Evolutionary conservation across 1,140 invertebrate genomes (phyloP), one percentile per base, ranked within the genome.

Genomic region (Manduca sexta): DNA sequence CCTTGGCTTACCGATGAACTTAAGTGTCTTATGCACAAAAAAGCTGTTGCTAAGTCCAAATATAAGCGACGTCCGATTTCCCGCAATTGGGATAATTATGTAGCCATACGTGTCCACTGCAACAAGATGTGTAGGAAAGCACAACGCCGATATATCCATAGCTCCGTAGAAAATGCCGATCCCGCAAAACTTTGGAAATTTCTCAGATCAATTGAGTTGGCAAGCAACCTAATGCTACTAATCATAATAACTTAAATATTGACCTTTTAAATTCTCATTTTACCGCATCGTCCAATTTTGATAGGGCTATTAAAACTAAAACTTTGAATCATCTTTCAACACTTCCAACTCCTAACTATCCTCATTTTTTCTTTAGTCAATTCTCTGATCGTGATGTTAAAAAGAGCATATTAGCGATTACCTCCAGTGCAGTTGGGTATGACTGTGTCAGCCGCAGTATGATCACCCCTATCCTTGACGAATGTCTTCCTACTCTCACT

Each of bases 151-250:
- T 41, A 53, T 33, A 53, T 63, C 18, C 56, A 63, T 34, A 12
- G 30, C 1, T 48, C 56, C 7, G 47, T 64, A 13, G 35, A 50
- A 26, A 56, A 51, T 42, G 42, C 50, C 14, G 44, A 56, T n/a
- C 53, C 50, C 1, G 52, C 43, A 12, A 58, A 58, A 34, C 50
- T 60, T 1, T 60, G 56, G 52, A 46, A 38, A 15, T 56, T 56
- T 44, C 47, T 64, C 2, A 53, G 51, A 15, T 49, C 43, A 7
- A 10, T 59, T 6, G 49, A 30, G 47, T 63, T 40, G 56, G 55
- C 10, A 63, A 57, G 45, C n/a, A 26, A 16, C 33, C 17, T 10
- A 17, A 39, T 3, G 17, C 26, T 3, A 29, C 12, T 14, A 30
- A 18, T 43, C 33, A 41, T 10, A 45, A 43, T 14, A 18, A 44